Conservation (phyloP, 2,888 invertebrate species). For the Dugesia japonica region DNA sequence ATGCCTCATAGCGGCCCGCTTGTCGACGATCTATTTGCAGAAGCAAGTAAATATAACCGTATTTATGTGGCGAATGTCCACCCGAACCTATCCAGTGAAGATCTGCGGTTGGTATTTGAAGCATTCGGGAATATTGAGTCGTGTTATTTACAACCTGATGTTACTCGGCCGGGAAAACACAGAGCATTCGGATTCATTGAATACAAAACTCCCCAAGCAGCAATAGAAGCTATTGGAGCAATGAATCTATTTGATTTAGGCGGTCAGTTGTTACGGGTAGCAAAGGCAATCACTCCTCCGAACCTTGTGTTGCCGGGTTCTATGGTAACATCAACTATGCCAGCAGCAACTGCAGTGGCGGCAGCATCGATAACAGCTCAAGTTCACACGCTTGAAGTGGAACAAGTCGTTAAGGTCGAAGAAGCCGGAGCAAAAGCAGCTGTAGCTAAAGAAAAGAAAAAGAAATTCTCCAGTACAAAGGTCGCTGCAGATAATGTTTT, state of each 20-base stretch:
- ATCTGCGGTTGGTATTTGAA: slow-evolving; percentile 93
- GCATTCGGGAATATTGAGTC: slow-evolving; percentile 88
- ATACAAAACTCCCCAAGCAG: slow-evolving; percentile 76
- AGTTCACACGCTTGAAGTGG: slow-evolving; percentile 87
- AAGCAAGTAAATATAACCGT: slow-evolving; percentile 86
- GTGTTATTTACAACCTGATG: slow-evolving; percentile 62
- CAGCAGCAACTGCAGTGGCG: slow-evolving; percentile 83
- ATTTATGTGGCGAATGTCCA: slow-evolving; percentile 96
- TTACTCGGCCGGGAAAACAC: slow-evolving; percentile 60
- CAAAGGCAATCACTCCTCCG: slow-evolving; percentile 82
- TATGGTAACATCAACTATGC: slow-evolving; percentile 57
- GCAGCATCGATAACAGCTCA: slow-evolving; percentile 77
- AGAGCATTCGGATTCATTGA: slow-evolving; percentile 94
- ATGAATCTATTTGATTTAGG: slow-evolving; percentile 99
- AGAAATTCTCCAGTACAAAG: background rate
- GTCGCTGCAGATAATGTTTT: background rate
- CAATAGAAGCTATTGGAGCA: slow-evolving; percentile 83
- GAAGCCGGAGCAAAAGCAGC: background rate
- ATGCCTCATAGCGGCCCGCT: slow-evolving; percentile 99
- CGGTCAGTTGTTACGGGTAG: slow-evolving; percentile 78
- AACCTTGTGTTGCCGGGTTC: slow-evolving; percentile 54
- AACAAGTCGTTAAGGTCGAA: slow-evolving; percentile 26
- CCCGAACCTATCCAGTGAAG: slow-evolving; percentile 83
- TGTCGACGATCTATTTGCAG: slow-evolving; percentile 91
- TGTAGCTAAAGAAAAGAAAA: background rate